These are phyloP conservation scores for Calameuta filiformis DNA, from an alignment of 2,888 invertebrate genomes.

Conservation along the genomic window DNA sequence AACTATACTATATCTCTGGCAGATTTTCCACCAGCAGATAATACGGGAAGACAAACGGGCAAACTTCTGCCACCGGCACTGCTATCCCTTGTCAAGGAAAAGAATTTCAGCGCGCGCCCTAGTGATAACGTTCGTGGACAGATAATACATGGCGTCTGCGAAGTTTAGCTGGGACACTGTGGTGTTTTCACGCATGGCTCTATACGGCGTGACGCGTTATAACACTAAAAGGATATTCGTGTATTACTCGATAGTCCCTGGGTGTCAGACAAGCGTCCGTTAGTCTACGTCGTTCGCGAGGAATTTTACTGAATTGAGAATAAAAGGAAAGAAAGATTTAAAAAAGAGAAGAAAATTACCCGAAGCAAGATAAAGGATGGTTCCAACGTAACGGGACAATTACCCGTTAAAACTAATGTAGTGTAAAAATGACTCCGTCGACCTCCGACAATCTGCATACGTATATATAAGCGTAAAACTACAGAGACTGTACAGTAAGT, in stretches of 20 bases:
- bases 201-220: slow-evolving; percentile 21
- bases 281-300: background rate
- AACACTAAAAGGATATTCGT: slow-evolving; percentile 52
- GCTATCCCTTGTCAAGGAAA: background rate
- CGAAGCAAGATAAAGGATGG: background rate
- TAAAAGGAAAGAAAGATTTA: background rate
- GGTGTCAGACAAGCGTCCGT: slow-evolving; percentile 28
- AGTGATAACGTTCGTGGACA: background rate
- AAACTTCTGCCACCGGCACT: background rate
- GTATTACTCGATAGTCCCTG: slow-evolving; percentile 41
- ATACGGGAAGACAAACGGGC: background rate
- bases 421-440: slow-evolving; percentile 31
- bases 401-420: slow-evolving; percentile 30
- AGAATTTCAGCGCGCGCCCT: background rate
- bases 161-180: background rate
- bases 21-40: background rate
- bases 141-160: background rate
- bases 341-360: background rate
- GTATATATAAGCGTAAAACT: background rate
- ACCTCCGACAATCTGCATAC: background rate
- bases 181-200: background rate
- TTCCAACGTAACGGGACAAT: background rate
- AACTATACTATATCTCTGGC: background rate
- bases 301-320: background rate
- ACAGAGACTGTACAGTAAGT: background rate